phyloP scores from a whole-genome alignment of 2,797 vertebrate species.

The Epinephelus coioides region DNA sequence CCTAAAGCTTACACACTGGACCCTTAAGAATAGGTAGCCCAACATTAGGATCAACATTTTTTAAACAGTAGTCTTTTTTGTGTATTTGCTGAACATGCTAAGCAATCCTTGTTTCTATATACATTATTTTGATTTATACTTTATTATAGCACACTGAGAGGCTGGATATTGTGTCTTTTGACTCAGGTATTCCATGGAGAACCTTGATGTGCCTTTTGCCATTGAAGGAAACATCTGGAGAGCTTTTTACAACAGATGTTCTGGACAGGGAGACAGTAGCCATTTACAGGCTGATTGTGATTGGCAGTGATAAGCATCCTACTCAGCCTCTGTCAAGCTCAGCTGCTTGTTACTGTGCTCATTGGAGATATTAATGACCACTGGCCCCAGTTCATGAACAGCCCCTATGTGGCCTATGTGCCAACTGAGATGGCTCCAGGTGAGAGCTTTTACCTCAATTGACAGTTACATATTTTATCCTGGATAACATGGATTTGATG shows the following conservation, averaged over 20 bases:
- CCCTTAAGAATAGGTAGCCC: not conserved
- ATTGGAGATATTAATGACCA: constrained; percentile 86
- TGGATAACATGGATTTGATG: not conserved
- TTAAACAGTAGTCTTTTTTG: not conserved
- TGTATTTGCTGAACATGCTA: not conserved
- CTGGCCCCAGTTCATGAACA: constrained; percentile 83
- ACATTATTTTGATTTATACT: not conserved
- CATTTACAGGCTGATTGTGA: constrained; percentile 79
- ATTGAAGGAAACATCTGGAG: constrained; percentile 84
- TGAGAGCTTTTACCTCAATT: constrained; percentile 39
- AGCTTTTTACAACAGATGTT: constrained; percentile 75
- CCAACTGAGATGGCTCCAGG: constrained; percentile 77
- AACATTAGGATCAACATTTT: not conserved
- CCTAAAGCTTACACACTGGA: too few species aligned
- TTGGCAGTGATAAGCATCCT: constrained; percentile 76
- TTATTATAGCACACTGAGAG: not conserved
- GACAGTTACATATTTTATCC: constrained; percentile 6
- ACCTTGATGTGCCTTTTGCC: constrained; percentile 74
- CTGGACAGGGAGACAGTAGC: constrained; percentile 83
- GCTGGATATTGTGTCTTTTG: not conserved
- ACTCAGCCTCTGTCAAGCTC: constrained; percentile 80
- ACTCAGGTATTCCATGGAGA: constrained; percentile 82
- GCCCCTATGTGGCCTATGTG: constrained; percentile 85
- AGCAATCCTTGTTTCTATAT: not conserved
- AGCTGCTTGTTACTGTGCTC: constrained; percentile 77